Evolutionary conservation across 2,797 vertebrate species (phyloP).

Genomic region (Xerus rutilus): DNA sequence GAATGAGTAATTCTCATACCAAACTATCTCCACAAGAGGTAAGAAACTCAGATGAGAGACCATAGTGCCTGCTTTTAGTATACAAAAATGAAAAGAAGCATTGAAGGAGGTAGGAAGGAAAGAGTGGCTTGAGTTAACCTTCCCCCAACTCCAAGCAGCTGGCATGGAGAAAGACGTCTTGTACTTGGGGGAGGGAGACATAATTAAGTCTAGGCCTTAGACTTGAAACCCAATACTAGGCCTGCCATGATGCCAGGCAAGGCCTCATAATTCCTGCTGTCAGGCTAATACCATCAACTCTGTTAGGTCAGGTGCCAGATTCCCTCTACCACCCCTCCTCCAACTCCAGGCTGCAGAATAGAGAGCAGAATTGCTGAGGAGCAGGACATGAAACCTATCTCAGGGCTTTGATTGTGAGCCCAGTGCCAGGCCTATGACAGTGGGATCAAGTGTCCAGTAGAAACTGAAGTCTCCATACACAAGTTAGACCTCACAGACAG

Average conservation of each 20-base stretch:
- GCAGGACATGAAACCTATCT: background rate
- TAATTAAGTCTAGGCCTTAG: background rate
- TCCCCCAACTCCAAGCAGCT: background rate
- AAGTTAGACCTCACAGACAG: background rate
- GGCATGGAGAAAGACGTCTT: background rate
- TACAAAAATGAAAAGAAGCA: background rate
- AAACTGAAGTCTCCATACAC: background rate
- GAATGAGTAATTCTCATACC: background rate
- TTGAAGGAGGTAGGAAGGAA: background rate
- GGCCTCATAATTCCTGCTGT: background rate
- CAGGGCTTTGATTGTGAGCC: background rate
- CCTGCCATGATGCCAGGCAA: background rate
- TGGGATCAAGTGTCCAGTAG: background rate
- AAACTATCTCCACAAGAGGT: background rate
- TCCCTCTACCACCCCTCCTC: background rate
- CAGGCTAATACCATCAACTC: background rate
- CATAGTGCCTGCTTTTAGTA: background rate
- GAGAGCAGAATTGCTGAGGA: background rate
- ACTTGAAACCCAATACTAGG: background rate
- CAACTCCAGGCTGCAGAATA: background rate
- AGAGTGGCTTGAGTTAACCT: too few species aligned
- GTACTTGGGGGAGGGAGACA: background rate
- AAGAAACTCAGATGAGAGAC: background rate
- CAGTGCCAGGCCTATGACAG: too few species aligned
- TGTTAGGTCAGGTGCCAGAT: background rate